Percentiles rank a stretch among this genome's conserved stretches.
Evolutionary conservation across 2,888 invertebrate genomes (phyloP).

Genomic region (Limnephilus marmoratus): DNA sequence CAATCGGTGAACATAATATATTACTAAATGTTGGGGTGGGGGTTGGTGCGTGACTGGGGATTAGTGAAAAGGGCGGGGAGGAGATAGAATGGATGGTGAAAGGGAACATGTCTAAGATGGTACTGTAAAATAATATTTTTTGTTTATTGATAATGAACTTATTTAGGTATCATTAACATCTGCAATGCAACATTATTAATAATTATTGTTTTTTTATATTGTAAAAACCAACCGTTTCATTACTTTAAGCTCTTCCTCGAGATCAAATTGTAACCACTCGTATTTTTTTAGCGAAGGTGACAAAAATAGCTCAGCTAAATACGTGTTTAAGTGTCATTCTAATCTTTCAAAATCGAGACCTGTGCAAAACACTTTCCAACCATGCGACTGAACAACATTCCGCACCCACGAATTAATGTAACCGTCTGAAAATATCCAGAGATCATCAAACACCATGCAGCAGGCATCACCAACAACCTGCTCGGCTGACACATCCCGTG

Average conservation of each 20-base stretch:
- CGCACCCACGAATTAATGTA: background rate
- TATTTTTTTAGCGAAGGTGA: background rate
- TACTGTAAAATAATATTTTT: too few relatives aligned
- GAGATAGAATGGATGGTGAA: too few relatives aligned
- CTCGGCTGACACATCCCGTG: constrained; percentile 13
- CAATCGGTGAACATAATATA: too few relatives aligned
- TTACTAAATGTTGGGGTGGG: too few relatives aligned
- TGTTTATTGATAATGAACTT: too few relatives aligned
- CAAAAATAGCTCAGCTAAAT: background rate
- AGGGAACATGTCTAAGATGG: too few relatives aligned
- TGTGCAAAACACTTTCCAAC: background rate
- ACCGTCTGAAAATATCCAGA: background rate
- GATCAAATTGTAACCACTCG: background rate
- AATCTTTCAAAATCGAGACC: background rate
- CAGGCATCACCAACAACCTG: background rate
- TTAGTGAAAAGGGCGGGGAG: too few relatives aligned
- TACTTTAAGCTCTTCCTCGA: too few relatives aligned
- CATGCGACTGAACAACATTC: background rate
- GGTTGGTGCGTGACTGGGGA: too few relatives aligned
- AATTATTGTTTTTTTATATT: too few relatives aligned
- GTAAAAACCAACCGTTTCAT: background rate
- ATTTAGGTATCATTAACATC: too few relatives aligned
- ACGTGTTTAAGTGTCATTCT: background rate
- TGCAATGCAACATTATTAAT: too few relatives aligned
- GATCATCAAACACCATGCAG: background rate